Evolutionary conservation across 2,113 vertebrate species (phyloP).

Genomic region (Anarhynchus alexandrinus): DNA sequence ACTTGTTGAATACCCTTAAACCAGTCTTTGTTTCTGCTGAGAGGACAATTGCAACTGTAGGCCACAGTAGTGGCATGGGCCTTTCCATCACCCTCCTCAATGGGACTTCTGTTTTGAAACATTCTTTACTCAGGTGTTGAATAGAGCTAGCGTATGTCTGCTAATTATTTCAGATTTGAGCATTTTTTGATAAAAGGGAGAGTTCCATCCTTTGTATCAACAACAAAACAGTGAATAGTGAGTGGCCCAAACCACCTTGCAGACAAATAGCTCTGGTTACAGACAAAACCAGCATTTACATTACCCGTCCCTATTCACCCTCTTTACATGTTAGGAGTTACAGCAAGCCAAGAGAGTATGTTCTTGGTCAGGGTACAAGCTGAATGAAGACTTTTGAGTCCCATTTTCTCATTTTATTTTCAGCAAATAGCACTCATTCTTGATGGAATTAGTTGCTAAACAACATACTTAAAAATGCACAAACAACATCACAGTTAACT

Average conservation of each 20-base stretch:
- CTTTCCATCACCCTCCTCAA: not conserved
- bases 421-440: constrained; percentile 2
- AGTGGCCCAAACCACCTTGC: not conserved
- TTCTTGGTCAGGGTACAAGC: not conserved
- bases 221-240: not conserved
- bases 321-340: not conserved
- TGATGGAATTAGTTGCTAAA: constrained; percentile 1
- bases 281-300: not conserved
- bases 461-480: not conserved
- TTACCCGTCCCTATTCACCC: not conserved
- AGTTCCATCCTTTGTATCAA: not conserved
- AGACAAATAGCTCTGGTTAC: not conserved
- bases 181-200: not conserved
- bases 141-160: not conserved
- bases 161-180: not conserved
- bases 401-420: not conserved
- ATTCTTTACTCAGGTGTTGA: not conserved
- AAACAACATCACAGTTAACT: not conserved
- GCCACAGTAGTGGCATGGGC: not conserved
- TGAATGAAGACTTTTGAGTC: not conserved
- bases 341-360: not conserved
- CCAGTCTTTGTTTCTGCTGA: not conserved
- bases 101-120: not conserved
- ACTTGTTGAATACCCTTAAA: not conserved
- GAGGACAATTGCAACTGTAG: not conserved